Base-by-base conservation (phyloP, 2,113 vertebrate species). In the Protomyctophum bolini region DNA sequence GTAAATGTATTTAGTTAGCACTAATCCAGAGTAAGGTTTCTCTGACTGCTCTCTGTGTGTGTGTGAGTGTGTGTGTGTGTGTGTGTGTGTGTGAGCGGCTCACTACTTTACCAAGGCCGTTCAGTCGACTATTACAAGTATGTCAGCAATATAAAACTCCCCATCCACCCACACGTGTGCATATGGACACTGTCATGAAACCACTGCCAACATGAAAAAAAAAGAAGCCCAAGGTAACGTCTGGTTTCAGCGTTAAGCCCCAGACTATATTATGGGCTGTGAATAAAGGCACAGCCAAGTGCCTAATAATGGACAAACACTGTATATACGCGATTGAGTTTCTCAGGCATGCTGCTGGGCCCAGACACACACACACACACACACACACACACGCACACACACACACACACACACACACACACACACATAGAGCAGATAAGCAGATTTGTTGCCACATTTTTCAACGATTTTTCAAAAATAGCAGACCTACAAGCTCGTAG, bases 61-160 rank as follows among this genome's bases (percentile, higher is more conserved):
- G 66, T 0, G 3, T 28, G 74, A 72, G 66, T 0, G 3, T 28
- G 74, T 79, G 79, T 73, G 66, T 0, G 3, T 28, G 74, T 79
- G 79, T 73, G 66, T 0, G 3, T 73, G 66, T 0, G 3, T 28
- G 74, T 79, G 79, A 81, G 67, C 66, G 75, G 82, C 63, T n/a
- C 82, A 87, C 84, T 87, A 85, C 82, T 83, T 83, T 79, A 83
- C 84, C 85, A 86, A 83, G 84, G 86, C 80, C 75, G 80, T 78
- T 66, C 83, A 84, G 80, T 79, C 77, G 82, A n/a, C 86, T 86
- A 83, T 87, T 89, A 21, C 21, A 21, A 21, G 21, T 21, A 88
- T 85, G 86, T 81, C 62, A 79, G 83, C 68, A 82, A 86, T 81
- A 86, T 76, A 82, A 87, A 88, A 83, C 80, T 41, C 83, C 48